Base-by-base conservation (phyloP, 2,797 vertebrate genomes). In the Antrozous pallidus region DNA sequence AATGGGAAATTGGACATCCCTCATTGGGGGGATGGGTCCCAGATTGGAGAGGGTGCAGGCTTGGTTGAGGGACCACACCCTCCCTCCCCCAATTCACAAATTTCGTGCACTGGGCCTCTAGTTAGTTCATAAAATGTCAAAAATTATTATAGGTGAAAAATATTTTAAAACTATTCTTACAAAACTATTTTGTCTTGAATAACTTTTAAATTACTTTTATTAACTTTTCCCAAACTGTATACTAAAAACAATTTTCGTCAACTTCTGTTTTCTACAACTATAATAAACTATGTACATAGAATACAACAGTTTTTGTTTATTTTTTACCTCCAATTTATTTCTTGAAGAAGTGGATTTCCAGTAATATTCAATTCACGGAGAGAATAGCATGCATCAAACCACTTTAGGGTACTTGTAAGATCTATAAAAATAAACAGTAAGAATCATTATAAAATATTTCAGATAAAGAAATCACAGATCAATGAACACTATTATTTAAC, bases 301-400 rank as follows among this genome's bases (percentile, higher is more conserved):
- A 1, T 49, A 1, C 45, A 80, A 89, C 1, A 45, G 26, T 47
- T 26, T 38, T 61, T 28, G 33, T 33, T 63, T 65, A 16, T 87
- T 93, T 83, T 75, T 98, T 98, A 99, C 99, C 99, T 99, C 99
- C 99, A 99, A 24, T 97, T 98, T 63, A 86, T 95, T 97, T 99
- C 99, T 96, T 98, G 98, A 83, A 99, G 98, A 94, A 99, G 94
- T 90, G 99, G 99, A 98, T 99, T 99, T 96, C 98, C 99, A 51
- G 36, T 95, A 36, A 99, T 89, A 86, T 96, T 98, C 63, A 99
- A 93, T 47, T 99, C 98, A 73, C 61, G 96, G 42, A 99, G 98
- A 94, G 97, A 97, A 22, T 20, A 75, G 96, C 99, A 99, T 56
- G 98, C 98, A 95, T 97, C 91, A 96, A 99, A 97, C 89, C 98